These are phyloP conservation scores for Pemphredon lugubris DNA, from an alignment of 2,888 invertebrate species.

Conservation along the genomic window DNA sequence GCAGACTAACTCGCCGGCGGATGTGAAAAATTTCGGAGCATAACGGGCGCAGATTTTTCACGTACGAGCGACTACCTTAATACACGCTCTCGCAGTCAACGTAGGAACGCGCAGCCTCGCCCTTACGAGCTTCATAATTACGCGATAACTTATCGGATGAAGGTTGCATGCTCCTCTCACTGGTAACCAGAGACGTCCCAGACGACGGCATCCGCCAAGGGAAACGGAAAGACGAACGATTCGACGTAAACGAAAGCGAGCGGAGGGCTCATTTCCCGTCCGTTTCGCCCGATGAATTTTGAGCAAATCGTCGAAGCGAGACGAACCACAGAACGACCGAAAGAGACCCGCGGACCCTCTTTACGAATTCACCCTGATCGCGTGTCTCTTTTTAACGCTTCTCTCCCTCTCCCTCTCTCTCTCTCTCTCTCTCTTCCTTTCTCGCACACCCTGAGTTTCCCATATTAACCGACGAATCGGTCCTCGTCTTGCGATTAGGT, in stretches of 20 bases:
- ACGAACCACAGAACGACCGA: constrained; percentile 46
- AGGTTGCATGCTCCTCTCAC: constrained; percentile 4
- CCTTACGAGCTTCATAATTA: constrained; percentile 35
- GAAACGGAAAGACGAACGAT: constrained; percentile 36
- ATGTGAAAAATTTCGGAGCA: background rate
- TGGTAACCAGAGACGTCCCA: constrained; percentile 2
- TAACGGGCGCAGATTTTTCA: constrained; percentile 24
- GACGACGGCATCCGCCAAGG: constrained; percentile 24
- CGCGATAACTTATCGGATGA: constrained; percentile 44
- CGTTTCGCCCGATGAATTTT: constrained; percentile 61
- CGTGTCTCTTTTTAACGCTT: background rate
- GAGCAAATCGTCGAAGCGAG: constrained; percentile 61
- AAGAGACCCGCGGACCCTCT: constrained; percentile 12
- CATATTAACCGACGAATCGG: background rate
- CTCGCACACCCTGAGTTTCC: constrained; percentile 21
- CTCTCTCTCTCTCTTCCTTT: constrained; percentile 14
- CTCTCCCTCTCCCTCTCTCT: constrained; percentile 2
- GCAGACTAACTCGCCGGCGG: background rate
- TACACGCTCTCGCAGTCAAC: constrained; percentile 12
- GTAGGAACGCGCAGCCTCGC: constrained; percentile 5
- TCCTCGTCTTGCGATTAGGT: constrained; percentile 17
- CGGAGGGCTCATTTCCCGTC: constrained; percentile 62
- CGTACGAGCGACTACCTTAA: constrained; percentile 24
- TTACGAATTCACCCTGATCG: background rate
- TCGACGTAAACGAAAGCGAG: constrained; percentile 46